Base-by-base conservation (phyloP, 2,888 invertebrate genomes). In the Zhuqinia jingwanae region DNA sequence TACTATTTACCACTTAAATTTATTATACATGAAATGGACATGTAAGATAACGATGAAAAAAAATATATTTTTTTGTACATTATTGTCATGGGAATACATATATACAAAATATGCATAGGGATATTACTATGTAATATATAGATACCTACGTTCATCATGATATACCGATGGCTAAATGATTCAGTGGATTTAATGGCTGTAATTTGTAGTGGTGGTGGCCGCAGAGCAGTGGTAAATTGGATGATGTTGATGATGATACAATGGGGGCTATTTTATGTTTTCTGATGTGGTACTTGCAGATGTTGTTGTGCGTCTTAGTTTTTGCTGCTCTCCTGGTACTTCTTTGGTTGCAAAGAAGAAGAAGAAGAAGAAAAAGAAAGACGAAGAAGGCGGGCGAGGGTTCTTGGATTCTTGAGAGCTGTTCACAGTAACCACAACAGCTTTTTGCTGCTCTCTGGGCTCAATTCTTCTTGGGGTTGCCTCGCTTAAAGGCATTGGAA, bases 351-450 rank as follows among this genome's bases (percentile, higher is more conserved):
- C 56, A 13, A 80, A 82, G 73, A 47, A 70, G 20, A 50, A 76
- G 75, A 63, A 68, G 68, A 10, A 60, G 56, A n/a, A n/a, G n/a
- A n/a, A n/a, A n/a, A n/a, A n/a, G n/a, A n/a, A n/a, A 84, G 76
- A 68, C n/a, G 13, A 30, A 45, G 45, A 75, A 60, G 86, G 86
- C 86, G 86, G 80, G 86, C 86, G 76, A 86, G 80, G 63, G 85
- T 79, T 80, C 25, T 30, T 42, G 42, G 56, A 73, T 50, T 75
- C 30, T 65, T n/a, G 65, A 68, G 86, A 86, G 86, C 81, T 81
- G 86, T 86, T 81, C 86, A 86, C 53, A 73, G 20, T 2, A 22
- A 68, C 15, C 20, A 17, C 56, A 50, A 42, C 76, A 45, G 11
- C 15, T 25, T 36, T 8, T 22, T n/a, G 45, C 20, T 8, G 27